Evolutionary conservation across 2,888 invertebrate genomes (phyloP), one percentile per base, ranked within the genome.

Genomic region (Pammene fasciana): DNA sequence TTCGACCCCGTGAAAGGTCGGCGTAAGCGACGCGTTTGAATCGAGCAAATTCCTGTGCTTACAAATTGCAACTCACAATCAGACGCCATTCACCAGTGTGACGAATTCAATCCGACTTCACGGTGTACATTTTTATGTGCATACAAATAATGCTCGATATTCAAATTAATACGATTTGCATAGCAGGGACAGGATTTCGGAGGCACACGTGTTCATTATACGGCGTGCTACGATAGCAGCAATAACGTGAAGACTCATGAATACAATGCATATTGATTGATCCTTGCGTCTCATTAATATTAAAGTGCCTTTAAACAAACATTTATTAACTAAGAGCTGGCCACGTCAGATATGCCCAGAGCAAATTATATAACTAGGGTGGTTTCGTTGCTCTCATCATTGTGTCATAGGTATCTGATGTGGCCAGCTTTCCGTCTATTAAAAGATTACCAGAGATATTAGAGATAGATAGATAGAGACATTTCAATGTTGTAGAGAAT

Each of bases 11-110:
- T 57, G 59, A 70, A 68, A 54, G 52, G 52, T 36, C 65, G 45
- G 52, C 54, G 70, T 70, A 70, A 70, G 65, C 60, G 54, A 50
- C 70, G 65, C 54, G 54, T 14, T 60, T 65, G 70, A 70, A 65
- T 65, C 59, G 60, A 16, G 59, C 60, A 65, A 70, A 70, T 70
- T 68, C 70, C 65, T 60, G 65, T 65, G 70, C 70, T 70, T 70
- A 70, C 68, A 68, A 68, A 54, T 70, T 65, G 70, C 65, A 65
- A 65, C 36, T 65, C 60, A 70, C 70, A 70, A 70, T 70, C 70
- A 70, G 65, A 13, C 59, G 11, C 70, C 70, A 70, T 70, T 70
- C 70, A 68, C 52, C 34, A 38, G 41, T 18, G 48, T 68, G 70
- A 65, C 65, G 65, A 60, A 62, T 62, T 70, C 60, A 65, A 70